Evolutionary conservation across 1,140 invertebrate genomes (phyloP), one percentile per base, ranked within the genome.

Genomic region (Andricus grossulariae): DNA sequence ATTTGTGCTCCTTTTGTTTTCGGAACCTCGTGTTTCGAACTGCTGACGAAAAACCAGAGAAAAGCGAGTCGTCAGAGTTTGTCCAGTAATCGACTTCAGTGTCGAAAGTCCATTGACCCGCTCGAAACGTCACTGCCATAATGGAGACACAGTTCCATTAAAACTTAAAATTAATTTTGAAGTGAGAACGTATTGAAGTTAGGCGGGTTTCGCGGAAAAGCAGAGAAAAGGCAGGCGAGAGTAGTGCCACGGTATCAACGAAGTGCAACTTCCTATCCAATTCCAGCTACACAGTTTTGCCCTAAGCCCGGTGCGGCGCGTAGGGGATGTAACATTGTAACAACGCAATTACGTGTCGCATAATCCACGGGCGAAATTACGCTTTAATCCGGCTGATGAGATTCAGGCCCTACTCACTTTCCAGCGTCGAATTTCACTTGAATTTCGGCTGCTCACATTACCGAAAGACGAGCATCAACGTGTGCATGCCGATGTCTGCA

Each of bases 141-240:
- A 89, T 88, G 85, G 83, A 85, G 74, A 73, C 74, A 79, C 81
- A 80, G 82, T 85, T 88, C 85, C 84, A 90, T 89, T 89, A 89
- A 89, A 88, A 90, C 85, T 90, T 90, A 83, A 87, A 89, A 90
- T 89, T 90, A 88, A 90, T 90, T 90, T 83, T 77, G 78, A 79
- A 79, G 79, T 74, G 73, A 79, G 79, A 70, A 74, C 73, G 81
- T 76, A 78, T 78, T 75, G 80, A 72, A 73, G 75, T 25, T 25
- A 50, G 70, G 16, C 74, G 70, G 51, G 19, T 21, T 16, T 49
- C 50, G 52, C 25, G 51, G 79, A 57, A 74, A 70, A 78, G 74
- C 57, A 78, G 82, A 76, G 74, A 71, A 71, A 74, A 74, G 72
- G 55, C 50, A 71, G 74, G 72, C 39, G 76, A 45, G 54, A 71